Evolutionary conservation across 2,113 vertebrate genomes (phyloP).

Genomic region (Saguinus midas): DNA sequence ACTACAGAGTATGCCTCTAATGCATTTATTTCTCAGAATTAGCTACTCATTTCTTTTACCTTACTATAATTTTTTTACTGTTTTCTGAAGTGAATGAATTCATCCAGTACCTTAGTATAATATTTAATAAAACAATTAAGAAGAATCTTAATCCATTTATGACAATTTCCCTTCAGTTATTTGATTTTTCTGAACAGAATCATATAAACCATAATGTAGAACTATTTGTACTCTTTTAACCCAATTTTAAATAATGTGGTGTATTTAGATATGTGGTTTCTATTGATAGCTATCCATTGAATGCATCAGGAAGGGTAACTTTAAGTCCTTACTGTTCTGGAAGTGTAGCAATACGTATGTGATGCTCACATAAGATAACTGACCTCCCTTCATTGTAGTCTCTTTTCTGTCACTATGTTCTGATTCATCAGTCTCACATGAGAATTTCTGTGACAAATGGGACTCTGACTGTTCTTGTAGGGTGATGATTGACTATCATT

Average conservation of each 20-base stretch:
- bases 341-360: not conserved
- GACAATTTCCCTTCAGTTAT: not conserved
- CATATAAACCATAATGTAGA: not conserved
- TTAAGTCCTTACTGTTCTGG: not conserved
- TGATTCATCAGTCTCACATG: not conserved
- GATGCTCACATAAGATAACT: not conserved
- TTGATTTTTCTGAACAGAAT: slow-evolving; percentile 11
- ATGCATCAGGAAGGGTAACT: not conserved
- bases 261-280: not conserved
- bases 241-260: not conserved
- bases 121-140: not conserved
- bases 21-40: not conserved
- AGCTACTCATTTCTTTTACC: not conserved
- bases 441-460: not conserved
- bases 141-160: not conserved
- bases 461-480: not conserved
- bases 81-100: too few species aligned
- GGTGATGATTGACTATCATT: not conserved
- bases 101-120: not conserved
- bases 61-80: not conserved
- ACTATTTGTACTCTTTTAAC: not conserved
- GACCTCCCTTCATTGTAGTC: not conserved
- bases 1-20: not conserved
- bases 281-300: not conserved
- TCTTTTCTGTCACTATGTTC: not conserved